These are phyloP conservation scores for Agonopterix arenella DNA, from an alignment of 2,888 invertebrate genomes.

Conservation along the genomic window DNA sequence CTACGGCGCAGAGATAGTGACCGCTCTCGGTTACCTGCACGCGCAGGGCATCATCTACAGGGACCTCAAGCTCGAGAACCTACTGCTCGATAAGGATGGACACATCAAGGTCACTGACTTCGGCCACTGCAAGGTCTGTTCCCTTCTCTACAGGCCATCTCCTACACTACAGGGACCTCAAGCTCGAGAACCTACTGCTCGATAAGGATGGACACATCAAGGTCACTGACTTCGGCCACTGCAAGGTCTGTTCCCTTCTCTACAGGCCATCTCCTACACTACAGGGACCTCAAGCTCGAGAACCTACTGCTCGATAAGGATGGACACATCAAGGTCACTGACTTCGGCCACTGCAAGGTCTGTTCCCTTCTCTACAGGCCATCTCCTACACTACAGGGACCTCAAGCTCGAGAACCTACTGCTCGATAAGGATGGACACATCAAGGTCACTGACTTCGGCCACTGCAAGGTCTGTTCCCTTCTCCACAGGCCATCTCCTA, in stretches of 20 bases:
- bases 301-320: slow-evolving; percentile 98
- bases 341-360: slow-evolving; percentile 99
- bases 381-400: slow-evolving; percentile 95
- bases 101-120: slow-evolving; percentile 99
- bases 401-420: slow-evolving; percentile 98
- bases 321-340: slow-evolving; percentile 99
- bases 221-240: slow-evolving; percentile 99
- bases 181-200: slow-evolving; percentile 97
- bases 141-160: slow-evolving; percentile 83
- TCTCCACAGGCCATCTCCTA: slow-evolving; percentile 89
- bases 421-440: slow-evolving; percentile 98
- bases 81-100: slow-evolving; percentile 98
- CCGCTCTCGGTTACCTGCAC: slow-evolving; percentile 90
- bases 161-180: slow-evolving; percentile 94
- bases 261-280: slow-evolving; percentile 90
- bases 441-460: slow-evolving; percentile 99
- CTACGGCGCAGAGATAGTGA: slow-evolving; percentile 99
- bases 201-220: slow-evolving; percentile 99
- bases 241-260: slow-evolving; percentile 81
- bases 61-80: slow-evolving; percentile 98
- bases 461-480: slow-evolving; percentile 88
- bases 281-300: slow-evolving; percentile 98
- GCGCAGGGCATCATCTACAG: slow-evolving; percentile 94
- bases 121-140: slow-evolving; percentile 94
- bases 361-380: slow-evolving; percentile 64